These are phyloP conservation scores for Carollia perspicillata DNA, from an alignment of 2,113 vertebrate genomes.

Conservation along the genomic window DNA sequence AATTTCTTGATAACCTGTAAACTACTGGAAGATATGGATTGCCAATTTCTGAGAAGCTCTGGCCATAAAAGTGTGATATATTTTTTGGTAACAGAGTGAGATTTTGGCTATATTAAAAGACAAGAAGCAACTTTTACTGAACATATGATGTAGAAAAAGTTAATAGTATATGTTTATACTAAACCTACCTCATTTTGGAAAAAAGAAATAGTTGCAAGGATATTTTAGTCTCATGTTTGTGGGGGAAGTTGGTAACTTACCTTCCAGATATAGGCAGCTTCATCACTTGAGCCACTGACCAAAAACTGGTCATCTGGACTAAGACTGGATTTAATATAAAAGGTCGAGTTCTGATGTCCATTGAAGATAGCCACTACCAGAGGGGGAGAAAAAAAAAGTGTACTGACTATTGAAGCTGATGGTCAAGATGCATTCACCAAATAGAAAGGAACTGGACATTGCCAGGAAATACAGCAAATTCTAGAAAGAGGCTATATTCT, in stretches of 20 bases:
- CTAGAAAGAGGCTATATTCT: background rate
- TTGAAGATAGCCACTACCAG: constrained; percentile 88
- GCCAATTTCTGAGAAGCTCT: background rate
- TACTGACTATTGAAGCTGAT: background rate
- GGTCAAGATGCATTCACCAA: background rate
- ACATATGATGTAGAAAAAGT: background rate
- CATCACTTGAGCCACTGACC: constrained; percentile 94
- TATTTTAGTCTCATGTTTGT: background rate
- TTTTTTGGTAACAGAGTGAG: background rate
- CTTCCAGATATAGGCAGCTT: constrained; percentile 94
- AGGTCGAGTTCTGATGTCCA: constrained; percentile 95
- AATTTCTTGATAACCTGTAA: background rate
- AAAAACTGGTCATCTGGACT: constrained; percentile 96
- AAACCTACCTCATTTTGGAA: background rate
- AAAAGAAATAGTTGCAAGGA: background rate
- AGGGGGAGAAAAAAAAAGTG: background rate
- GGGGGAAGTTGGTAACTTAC: constrained; percentile 74
- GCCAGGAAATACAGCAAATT: background rate
- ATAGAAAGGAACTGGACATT: background rate
- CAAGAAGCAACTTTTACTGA: constrained; percentile 32
- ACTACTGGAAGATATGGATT: background rate
- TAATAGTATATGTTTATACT: background rate
- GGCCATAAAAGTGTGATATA: background rate
- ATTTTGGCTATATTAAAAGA: background rate
- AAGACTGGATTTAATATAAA: constrained; percentile 94